Evolutionary conservation across 2,888 invertebrate genomes (phyloP).

Genomic region (Dioctria rufipes): DNA sequence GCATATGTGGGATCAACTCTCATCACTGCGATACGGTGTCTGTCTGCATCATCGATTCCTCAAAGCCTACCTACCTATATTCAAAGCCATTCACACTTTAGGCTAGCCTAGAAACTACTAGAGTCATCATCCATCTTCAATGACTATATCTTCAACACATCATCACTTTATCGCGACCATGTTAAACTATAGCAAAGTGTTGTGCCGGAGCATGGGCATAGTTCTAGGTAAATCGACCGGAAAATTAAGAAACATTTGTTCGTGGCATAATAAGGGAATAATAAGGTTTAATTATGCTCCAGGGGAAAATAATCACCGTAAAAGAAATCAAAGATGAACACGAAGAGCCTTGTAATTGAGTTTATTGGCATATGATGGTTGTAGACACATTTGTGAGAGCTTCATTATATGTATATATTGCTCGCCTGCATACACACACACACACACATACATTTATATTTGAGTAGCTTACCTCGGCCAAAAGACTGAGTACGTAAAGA

Average conservation of each 20-base stretch:
- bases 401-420: background rate
- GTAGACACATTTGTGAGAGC: conserved; percentile 40
- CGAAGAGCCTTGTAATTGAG: conserved; percentile 52
- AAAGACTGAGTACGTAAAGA: background rate
- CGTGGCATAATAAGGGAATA: conserved; percentile 56
- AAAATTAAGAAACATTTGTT: conserved; percentile 57
- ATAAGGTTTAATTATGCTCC: conserved; percentile 57
- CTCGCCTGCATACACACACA: no score
- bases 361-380: conserved; percentile 55
- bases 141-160: conserved; percentile 51
- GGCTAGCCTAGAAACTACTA: conserved; percentile 23
- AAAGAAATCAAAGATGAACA: conserved; percentile 51
- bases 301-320: conserved; percentile 40
- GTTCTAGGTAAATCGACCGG: conserved; percentile 55
- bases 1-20: background rate
- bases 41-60: conserved; percentile 19
- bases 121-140: conserved; percentile 50
- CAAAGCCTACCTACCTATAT: background rate
- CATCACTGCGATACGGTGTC: background rate
- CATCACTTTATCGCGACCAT: conserved; percentile 51
- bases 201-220: conserved; percentile 27
- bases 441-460: no score
- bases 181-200: background rate
- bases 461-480: no score
- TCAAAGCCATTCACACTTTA: background rate